Percentiles rank a stretch among this genome's conserved stretches.
phyloP scores from a whole-genome alignment of 2,888 invertebrate species.

The Cancer borealis region DNA sequence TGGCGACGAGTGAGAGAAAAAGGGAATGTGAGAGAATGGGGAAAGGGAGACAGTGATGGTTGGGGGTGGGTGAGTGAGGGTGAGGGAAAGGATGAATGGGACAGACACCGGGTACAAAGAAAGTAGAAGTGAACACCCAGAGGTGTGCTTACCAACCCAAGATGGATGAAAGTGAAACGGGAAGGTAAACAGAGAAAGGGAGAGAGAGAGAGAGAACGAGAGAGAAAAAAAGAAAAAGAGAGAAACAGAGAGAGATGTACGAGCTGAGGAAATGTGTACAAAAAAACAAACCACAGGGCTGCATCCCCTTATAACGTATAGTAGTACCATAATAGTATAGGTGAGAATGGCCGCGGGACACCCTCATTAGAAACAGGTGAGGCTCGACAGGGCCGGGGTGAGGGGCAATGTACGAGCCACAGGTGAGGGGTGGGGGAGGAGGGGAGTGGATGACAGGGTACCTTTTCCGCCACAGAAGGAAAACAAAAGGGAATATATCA shows the following conservation, averaged over 20 bases:
- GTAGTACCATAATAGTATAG: background rate
- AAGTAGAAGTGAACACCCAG: background rate
- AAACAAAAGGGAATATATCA: background rate
- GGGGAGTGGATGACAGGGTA: background rate
- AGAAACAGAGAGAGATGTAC: background rate
- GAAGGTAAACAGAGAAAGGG: slow-evolving; percentile 49
- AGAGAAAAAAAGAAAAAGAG: slow-evolving; percentile 37
- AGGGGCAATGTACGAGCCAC: background rate
- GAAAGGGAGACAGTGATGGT: background rate
- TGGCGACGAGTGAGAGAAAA: background rate
- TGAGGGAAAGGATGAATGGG: background rate
- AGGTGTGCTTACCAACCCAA: background rate
- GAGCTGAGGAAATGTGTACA: background rate
- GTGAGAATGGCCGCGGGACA: background rate
- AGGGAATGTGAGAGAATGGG: slow-evolving; percentile 15
- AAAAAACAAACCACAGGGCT: background rate
- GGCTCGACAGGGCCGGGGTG: background rate
- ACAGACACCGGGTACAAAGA: slow-evolving; percentile 40
- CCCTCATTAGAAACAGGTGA: slow-evolving; percentile 18
- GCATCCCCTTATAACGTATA: background rate
- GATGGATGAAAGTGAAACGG: background rate
- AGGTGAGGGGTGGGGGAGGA: background rate
- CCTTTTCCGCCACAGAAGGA: background rate
- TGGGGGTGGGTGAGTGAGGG: slow-evolving; percentile 15
- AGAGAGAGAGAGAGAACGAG: slow-evolving; percentile 31